Percentiles rank a stretch among this genome's conserved stretches.
phyloP scores from a whole-genome alignment of 2,888 invertebrate genomes.

The Erannis defoliaria region DNA sequence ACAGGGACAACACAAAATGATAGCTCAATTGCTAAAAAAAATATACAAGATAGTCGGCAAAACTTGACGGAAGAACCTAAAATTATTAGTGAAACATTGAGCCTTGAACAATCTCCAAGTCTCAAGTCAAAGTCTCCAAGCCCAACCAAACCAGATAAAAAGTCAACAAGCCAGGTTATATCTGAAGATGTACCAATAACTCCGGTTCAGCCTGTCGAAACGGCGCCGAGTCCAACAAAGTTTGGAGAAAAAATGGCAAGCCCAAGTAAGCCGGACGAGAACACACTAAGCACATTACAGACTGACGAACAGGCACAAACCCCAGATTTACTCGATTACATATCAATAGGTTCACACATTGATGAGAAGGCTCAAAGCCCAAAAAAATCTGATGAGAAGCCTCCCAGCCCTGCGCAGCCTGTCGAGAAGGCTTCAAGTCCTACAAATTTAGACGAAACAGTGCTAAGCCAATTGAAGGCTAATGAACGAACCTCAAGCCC shows the following conservation, averaged over 20 bases:
- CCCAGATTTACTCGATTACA: constrained; percentile 3
- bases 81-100: neutral
- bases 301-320: constrained; percentile 18
- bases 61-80: neutral
- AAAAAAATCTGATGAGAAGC: neutral
- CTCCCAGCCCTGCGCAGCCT: neutral
- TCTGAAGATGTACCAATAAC: neutral
- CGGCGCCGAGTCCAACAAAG: too few relatives aligned
- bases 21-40: constrained; percentile 9
- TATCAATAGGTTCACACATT: neutral
- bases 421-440: constrained; percentile 26
- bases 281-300: neutral
- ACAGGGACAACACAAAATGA: neutral
- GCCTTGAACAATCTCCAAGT: too few relatives aligned
- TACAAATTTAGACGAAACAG: neutral
- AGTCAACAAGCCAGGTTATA: neutral
- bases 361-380: constrained; percentile 20
- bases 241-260: too few relatives aligned
- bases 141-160: neutral
- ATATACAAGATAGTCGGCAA: neutral
- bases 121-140: too few relatives aligned
- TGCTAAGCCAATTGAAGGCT: constrained; percentile 6
- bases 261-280: neutral
- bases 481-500: neutral
- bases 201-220: too few relatives aligned